Evolutionary conservation across 2,797 vertebrate species (phyloP).

Genomic region (Helostoma temminkii): DNA sequence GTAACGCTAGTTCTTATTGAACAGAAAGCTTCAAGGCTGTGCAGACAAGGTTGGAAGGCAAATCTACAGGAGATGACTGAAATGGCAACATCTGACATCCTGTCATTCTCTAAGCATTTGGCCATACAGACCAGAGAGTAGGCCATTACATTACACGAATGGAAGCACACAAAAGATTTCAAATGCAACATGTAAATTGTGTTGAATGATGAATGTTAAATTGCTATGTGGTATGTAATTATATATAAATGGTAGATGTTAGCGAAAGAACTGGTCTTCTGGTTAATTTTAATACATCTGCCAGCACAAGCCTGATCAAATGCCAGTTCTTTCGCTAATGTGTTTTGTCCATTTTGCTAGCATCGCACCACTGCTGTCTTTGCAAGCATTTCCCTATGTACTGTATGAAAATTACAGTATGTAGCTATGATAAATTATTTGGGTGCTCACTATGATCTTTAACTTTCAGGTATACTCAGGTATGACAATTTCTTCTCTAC

Average conservation of each 20-base stretch:
- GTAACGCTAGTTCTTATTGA: conserved; percentile 47
- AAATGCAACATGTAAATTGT: conserved; percentile 2
- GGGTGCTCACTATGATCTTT: too few species aligned
- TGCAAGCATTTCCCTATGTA: not conserved
- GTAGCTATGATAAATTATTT: not conserved
- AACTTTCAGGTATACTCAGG: too few species aligned
- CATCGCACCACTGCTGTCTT: not conserved
- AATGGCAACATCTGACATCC: conserved; percentile 44
- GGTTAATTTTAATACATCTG: not conserved
- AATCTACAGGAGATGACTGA: conserved; percentile 45
- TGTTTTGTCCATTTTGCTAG: not conserved
- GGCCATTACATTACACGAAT: not conserved
- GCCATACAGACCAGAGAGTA: not conserved
- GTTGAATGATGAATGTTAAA: conserved; percentile 1
- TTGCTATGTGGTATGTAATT: not conserved
- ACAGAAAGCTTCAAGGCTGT: conserved; percentile 61
- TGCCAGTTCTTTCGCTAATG: not conserved
- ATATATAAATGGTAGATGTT: not conserved
- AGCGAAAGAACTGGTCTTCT: too few species aligned
- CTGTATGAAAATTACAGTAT: not conserved
- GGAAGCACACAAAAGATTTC: not conserved
- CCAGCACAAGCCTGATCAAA: not conserved
- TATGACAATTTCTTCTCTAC: too few species aligned
- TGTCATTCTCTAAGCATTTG: conserved; percentile 26
- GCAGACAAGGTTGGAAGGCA: conserved; percentile 41